Percentiles rank a stretch among this genome's conserved stretches.
phyloP scores from a whole-genome alignment of 2,888 invertebrate genomes.

The Thymelicus acteon region DNA sequence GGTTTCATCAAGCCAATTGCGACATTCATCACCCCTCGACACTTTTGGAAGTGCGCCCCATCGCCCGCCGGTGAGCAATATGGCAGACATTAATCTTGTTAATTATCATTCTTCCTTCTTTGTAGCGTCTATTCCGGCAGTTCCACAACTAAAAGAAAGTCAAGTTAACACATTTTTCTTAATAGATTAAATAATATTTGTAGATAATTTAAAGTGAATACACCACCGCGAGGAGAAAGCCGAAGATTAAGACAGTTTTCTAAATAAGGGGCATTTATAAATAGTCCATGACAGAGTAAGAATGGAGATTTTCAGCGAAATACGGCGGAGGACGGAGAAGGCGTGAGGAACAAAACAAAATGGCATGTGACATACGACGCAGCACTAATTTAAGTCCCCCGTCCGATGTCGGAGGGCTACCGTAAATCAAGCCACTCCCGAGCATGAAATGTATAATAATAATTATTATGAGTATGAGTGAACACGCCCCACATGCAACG shows the following conservation, averaged over 20 bases:
- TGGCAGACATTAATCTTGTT: slow-evolving; percentile 72
- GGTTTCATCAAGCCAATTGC: slow-evolving; percentile 63
- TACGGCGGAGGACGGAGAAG: slow-evolving; percentile 55
- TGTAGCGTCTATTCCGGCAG: slow-evolving; percentile 51
- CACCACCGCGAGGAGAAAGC: slow-evolving; percentile 28
- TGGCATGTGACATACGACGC: slow-evolving; percentile 76
- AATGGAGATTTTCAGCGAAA: slow-evolving; percentile 71
- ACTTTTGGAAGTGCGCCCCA: slow-evolving; percentile 69
- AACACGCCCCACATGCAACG: slow-evolving; percentile 69
- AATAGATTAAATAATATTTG: not conserved
- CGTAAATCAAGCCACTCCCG: slow-evolving; percentile 79
- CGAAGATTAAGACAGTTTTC: slow-evolving; percentile 54
- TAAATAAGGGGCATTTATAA: slow-evolving; percentile 76
- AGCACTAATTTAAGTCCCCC: slow-evolving; percentile 77
- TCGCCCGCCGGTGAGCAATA: slow-evolving; percentile 58
- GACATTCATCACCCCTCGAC: slow-evolving; percentile 63
- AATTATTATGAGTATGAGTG: slow-evolving; percentile 57
- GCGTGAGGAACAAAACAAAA: slow-evolving; percentile 69
- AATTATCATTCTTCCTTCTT: slow-evolving; percentile 59
- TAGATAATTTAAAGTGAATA: not conserved
- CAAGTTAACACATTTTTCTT: not conserved
- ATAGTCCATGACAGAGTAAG: slow-evolving; percentile 71
- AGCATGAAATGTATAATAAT: slow-evolving; percentile 69
- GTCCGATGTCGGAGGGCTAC: slow-evolving; percentile 60
- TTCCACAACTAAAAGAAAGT: not conserved